Conservation (phyloP, 2,113 vertebrate species). For the Strix uralensis region DNA sequence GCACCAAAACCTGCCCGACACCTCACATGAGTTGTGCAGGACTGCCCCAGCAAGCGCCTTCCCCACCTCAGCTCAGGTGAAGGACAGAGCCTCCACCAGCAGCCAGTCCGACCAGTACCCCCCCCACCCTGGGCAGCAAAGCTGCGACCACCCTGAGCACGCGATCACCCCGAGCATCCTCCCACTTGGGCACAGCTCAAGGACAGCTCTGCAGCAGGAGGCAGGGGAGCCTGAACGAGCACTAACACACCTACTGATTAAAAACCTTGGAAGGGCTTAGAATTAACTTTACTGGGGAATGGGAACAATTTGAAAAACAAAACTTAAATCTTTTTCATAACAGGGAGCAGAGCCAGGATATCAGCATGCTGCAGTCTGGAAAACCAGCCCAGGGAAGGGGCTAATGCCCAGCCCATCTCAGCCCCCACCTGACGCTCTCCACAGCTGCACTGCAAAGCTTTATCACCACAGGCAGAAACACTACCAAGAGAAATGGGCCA, state of each 20-base stretch:
- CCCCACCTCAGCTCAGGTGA: not conserved
- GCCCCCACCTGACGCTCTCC: not conserved
- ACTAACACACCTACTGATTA: not conserved
- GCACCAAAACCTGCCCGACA: not conserved
- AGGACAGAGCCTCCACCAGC: not conserved
- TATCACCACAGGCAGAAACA: not conserved
- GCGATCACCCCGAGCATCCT: not conserved
- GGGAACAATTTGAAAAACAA: not conserved
- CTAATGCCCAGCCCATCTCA: not conserved
- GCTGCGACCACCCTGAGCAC: not conserved
- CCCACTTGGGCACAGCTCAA: not conserved
- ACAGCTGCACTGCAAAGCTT: not conserved
- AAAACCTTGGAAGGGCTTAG: not conserved
- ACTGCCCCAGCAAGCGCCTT: not conserved
- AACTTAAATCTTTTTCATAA: not conserved
- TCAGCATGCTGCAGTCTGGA: not conserved
- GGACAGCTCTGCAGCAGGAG: not conserved
- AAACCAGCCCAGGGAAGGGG: not conserved
- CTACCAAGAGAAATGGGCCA: not conserved
- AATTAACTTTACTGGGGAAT: not conserved
- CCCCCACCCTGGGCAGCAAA: not conserved
- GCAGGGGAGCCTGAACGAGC: not conserved
- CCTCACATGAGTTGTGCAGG: not conserved
- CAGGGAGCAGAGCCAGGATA: not conserved
- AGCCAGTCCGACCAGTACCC: fast-evolving